Base-by-base conservation (phyloP, 2,888 invertebrate genomes). In the Acrocyrtus sp. region DNA sequence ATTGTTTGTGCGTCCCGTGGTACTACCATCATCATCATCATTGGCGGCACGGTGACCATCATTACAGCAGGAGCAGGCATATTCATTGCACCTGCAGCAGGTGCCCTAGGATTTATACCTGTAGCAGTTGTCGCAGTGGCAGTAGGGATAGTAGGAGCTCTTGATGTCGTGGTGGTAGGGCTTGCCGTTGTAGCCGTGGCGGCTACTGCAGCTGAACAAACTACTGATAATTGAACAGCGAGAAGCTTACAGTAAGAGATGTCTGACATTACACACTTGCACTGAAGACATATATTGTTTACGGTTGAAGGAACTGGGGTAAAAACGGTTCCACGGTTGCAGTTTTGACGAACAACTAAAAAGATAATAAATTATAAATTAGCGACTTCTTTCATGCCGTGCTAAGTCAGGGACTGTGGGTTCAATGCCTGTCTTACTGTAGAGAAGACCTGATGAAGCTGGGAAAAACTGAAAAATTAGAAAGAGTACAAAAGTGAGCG, bases 261-360 rank as follows among this genome's bases (percentile, higher is more conserved):
- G 54, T 76, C 74, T 0, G 74, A 27, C 56, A 63, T 63, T 5
- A 75, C 39, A 48, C 79, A 79, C 0, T 72, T n/a, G 48, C 79
- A 79, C 41, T 79, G 76, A 19, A 79, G 65, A 58, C 79, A 79
- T 21, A 72, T 8, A 47, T 77, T 74, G 45, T 62, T 67, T 0
- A 76, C 74, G 0, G 62, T 58, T 0, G 67, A 34, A 0, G 78
- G 75, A 0, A 56, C 53, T 3, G 78, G 74, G 10, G 74, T 72
- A 57, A 74, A 77, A 10, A 77, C 61, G 1, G 60, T 62, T n/a
- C 75, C 72, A 48, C 68, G 68, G 8, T 19, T 57, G 27, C 79
- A 79, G 1, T 27, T 47, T 34, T 68, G 60, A 1, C 65, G 74
- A 43, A 74, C 68, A 54, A 69, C 74, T 74, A 43, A 22, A 73